A percentile compares a stretch with the other conserved stretches of the same genome.
phyloP scores from a whole-genome alignment of 2,797 vertebrate genomes.

The Morus bassanus region DNA sequence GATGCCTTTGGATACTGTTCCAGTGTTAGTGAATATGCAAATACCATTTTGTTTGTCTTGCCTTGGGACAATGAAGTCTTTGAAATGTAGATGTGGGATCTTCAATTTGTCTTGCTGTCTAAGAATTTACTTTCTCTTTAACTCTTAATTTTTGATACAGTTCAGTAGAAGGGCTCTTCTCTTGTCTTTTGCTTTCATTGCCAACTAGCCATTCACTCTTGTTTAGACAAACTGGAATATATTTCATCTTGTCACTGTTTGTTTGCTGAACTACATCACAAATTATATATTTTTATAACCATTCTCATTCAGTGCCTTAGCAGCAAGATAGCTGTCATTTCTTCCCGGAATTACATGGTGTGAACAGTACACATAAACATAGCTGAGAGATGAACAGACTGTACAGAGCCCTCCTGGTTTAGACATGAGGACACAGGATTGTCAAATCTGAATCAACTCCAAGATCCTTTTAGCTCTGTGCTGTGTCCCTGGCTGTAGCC shows the following conservation, averaged over 20 bases:
- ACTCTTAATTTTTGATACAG: background rate
- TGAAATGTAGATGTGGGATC: slow-evolving; percentile 52
- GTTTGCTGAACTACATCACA: background rate
- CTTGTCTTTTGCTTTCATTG: background rate
- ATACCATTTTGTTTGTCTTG: slow-evolving; percentile 36
- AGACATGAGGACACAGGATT: background rate
- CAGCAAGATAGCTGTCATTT: background rate
- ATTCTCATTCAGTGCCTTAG: background rate
- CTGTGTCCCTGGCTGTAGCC: background rate
- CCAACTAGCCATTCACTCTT: background rate
- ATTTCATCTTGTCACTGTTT: background rate
- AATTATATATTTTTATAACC: background rate
- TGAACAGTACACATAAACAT: background rate
- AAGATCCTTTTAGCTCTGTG: background rate
- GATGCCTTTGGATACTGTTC: slow-evolving; percentile 21
- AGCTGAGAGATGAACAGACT: background rate
- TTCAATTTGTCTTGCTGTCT: slow-evolving; percentile 24
- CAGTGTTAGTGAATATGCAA: slow-evolving; percentile 46
- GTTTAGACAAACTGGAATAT: background rate
- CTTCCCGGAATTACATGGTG: background rate
- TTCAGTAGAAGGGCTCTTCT: background rate
- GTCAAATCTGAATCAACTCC: background rate
- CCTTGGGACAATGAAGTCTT: slow-evolving; percentile 46
- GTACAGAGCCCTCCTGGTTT: background rate
- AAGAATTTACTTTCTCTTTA: slow-evolving; percentile 17